Conservation (phyloP, 2,113 vertebrate genomes). For the Apodemus speciosus region DNA sequence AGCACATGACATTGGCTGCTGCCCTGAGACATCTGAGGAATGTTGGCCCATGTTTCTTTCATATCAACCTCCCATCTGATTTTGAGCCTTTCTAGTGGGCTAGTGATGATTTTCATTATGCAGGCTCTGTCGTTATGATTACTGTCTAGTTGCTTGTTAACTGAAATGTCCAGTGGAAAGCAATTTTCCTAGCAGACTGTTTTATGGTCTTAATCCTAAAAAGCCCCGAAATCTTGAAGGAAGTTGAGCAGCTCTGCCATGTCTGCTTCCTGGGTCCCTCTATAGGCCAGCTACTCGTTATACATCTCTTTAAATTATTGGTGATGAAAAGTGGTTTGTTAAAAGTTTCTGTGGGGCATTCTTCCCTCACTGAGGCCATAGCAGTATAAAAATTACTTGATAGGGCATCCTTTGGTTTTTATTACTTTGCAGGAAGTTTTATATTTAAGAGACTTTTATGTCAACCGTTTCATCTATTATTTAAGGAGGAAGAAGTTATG, state of each 20-base stretch:
- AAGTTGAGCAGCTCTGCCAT: not conserved
- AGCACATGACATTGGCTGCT: not conserved
- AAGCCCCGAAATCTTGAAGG: not conserved
- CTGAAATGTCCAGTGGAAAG: not conserved
- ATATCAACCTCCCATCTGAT: not conserved
- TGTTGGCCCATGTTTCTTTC: not conserved
- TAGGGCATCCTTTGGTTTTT: not conserved
- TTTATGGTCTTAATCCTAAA: not conserved
- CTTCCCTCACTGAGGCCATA: not conserved
- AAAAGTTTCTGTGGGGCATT: not conserved
- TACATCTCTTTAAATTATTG: not conserved
- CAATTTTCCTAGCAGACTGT: not conserved
- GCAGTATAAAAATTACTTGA: not conserved
- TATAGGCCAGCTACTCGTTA: not conserved
- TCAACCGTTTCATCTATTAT: not conserved
- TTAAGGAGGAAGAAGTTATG: not conserved
- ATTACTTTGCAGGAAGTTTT: constrained; percentile 2
- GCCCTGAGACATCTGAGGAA: not conserved
- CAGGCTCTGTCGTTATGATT: not conserved
- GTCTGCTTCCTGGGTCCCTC: not conserved
- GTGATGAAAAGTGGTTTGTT: not conserved
- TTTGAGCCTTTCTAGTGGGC: not conserved
- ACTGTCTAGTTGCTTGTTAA: not conserved
- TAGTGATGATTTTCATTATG: not conserved
- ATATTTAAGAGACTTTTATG: not conserved